phyloP scores from a whole-genome alignment of 2,888 invertebrate genomes.

The Venustoraphidia nigricollis region DNA sequence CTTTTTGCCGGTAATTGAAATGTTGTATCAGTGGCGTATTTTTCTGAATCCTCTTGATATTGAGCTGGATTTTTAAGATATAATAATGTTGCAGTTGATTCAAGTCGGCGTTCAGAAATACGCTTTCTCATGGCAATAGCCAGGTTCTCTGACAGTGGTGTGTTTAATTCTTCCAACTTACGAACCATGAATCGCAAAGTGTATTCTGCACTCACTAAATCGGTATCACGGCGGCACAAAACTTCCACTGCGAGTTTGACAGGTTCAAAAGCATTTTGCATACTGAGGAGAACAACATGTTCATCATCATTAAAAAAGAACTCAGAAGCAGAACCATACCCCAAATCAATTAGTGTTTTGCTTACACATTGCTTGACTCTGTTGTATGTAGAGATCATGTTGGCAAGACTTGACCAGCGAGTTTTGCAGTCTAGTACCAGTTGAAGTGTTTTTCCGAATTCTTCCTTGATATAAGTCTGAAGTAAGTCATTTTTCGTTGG shows the following conservation, averaged over 20 bases:
- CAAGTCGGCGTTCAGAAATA: neutral
- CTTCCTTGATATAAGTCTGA: too few species aligned
- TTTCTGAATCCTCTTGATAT: slow-evolving; percentile 1
- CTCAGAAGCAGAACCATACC: too few species aligned
- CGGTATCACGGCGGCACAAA: slow-evolving; percentile 2
- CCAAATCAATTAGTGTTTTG: too few species aligned
- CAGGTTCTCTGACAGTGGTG: neutral
- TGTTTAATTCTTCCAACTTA: slow-evolving; percentile 1
- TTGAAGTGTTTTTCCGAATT: slow-evolving; percentile 5
- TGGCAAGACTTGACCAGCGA: slow-evolving; percentile 5
- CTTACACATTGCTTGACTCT: too few species aligned
- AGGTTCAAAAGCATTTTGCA: too few species aligned
- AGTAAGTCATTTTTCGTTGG: slow-evolving; percentile 8
- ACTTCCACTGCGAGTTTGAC: too few species aligned
- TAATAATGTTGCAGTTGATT: neutral
- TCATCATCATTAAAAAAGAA: too few species aligned
- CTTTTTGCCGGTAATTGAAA: slow-evolving; percentile 1
- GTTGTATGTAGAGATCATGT: too few species aligned
- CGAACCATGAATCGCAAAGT: slow-evolving; percentile 6
- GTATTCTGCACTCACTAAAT: slow-evolving; percentile 8
- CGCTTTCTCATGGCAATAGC: neutral
- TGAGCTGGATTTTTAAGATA: slow-evolving; percentile 2
- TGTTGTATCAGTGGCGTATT: neutral
- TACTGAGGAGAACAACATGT: too few species aligned
- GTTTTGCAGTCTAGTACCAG: slow-evolving; percentile 9